Base-by-base conservation (phyloP, 2,888 invertebrate species). In the Teleogryllus oceanicus region DNA sequence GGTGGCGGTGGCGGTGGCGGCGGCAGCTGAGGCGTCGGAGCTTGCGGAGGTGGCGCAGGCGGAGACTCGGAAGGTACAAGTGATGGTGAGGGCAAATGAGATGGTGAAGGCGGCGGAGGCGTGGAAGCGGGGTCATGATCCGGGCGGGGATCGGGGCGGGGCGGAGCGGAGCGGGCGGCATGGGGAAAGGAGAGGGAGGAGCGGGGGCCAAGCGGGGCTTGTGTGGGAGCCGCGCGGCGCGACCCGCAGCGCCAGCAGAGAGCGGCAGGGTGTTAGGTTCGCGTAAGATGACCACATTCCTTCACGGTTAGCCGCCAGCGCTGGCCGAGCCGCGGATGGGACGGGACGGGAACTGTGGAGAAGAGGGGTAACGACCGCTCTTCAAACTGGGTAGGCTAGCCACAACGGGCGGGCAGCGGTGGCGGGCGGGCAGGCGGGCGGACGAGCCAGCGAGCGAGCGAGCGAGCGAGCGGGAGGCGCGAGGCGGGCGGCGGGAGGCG, bases 201-300 rank as follows among this genome's bases (percentile, higher is more conserved):
- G 37, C 37, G 37, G 37, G 37, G 37, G 37, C 37, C 37, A 37
- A 37, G 37, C 37, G 37, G 62, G 62, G n/a, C 62, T 62, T 62
- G 62, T 62, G 62, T 62, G 62, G 62, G n/a, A 62, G 62, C 62
- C n/a, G 62, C 62, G 62, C 62, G 13, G 62, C 62, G 13, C 62
- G 62, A 13, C 62, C 13, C 62, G 37, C 37, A 37, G 37, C 37
- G 37, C 37, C 37, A 37, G 37, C 37, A 37, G 37, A 37, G 37
- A 37, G 37, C 37, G 37, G 37, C n/a, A 62, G 62, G 62, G 62
- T 62, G 62, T 62, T 62, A 62, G n/a, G 62, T 62, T 62, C 62
- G 62, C 62, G 62, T 62, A 62, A 62, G 62, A 62, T 62, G 62
- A 62, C 62, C n/a, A 62, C 62, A 62, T 62, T 62, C 62, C 62